Conservation (phyloP, 1,140 invertebrate genomes). For the Eriocheir sinensis region DNA sequence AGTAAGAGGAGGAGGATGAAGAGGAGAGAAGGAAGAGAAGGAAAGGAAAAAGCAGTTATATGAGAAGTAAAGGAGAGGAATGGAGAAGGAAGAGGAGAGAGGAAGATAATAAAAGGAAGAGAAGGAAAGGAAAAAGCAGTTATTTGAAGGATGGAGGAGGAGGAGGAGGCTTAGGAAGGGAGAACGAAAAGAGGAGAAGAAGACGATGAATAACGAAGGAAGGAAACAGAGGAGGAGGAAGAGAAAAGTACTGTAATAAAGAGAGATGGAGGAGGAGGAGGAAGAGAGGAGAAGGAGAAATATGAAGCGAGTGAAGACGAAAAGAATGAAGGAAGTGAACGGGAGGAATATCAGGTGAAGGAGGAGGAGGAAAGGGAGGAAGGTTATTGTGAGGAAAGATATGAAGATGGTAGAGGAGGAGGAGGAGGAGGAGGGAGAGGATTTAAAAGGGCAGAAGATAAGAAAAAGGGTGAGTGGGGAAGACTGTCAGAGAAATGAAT, state of each 20-base stretch:
- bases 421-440: too few species aligned
- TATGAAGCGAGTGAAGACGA: not conserved
- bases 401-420: not conserved
- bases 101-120: not conserved
- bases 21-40: not conserved
- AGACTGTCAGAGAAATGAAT: not conserved
- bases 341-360: not conserved
- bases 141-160: too few species aligned
- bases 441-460: not conserved
- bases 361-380: not conserved
- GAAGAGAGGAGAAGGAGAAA: not conserved
- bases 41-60: too few species aligned
- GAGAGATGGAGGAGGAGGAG: not conserved
- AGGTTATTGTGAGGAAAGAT: too few species aligned
- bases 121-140: too few species aligned
- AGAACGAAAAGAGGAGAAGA: not conserved
- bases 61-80: too few species aligned
- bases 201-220: too few species aligned
- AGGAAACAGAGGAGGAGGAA: not conserved
- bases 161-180: too few species aligned
- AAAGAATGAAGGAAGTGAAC: not conserved
- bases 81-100: not conserved
- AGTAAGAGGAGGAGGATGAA: too few species aligned
- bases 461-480: not conserved
- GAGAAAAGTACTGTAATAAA: not conserved